Conservation (phyloP, 1,140 invertebrate genomes). For the Cephus cinctus region DNA sequence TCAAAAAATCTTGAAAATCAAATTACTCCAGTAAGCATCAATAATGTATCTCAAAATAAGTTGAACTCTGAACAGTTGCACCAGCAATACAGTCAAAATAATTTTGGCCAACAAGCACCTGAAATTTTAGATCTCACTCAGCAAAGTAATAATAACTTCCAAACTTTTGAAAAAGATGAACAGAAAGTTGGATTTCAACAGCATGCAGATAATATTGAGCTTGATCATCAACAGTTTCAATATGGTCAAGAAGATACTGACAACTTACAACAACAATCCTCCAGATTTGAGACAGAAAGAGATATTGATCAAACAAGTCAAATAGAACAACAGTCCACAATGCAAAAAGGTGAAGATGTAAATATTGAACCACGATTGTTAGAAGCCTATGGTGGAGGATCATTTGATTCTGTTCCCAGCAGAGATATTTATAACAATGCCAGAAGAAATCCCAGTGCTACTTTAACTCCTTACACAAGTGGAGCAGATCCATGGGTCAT, state of each 20-base stretch:
- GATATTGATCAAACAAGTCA: background rate
- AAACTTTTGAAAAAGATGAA: too few relatives aligned
- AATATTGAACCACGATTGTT: slow-evolving; percentile 32
- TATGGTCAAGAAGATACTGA: background rate
- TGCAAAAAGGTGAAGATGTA: background rate
- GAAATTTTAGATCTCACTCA: too few relatives aligned
- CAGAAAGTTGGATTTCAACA: background rate
- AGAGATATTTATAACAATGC: slow-evolving; percentile 30
- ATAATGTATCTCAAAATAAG: too few relatives aligned
- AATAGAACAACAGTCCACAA: background rate
- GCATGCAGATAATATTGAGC: slow-evolving; percentile 1
- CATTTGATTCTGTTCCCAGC: slow-evolving; percentile 25
- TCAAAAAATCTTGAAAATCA: too few relatives aligned
- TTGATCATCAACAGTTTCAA: background rate
- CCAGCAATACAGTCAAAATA: too few relatives aligned
- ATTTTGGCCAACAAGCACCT: too few relatives aligned
- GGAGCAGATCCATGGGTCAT: slow-evolving; percentile 36
- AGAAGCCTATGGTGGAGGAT: slow-evolving; percentile 41
- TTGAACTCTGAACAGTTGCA: too few relatives aligned
- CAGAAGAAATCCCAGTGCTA: slow-evolving; percentile 37
- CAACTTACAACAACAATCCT: background rate
- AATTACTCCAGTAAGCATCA: too few relatives aligned
- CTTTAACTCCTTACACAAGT: slow-evolving; percentile 21
- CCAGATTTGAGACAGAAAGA: background rate
- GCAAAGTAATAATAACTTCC: too few relatives aligned